Conservation (phyloP, 1,140 invertebrate species). For the Heliothis subflexa region DNA sequence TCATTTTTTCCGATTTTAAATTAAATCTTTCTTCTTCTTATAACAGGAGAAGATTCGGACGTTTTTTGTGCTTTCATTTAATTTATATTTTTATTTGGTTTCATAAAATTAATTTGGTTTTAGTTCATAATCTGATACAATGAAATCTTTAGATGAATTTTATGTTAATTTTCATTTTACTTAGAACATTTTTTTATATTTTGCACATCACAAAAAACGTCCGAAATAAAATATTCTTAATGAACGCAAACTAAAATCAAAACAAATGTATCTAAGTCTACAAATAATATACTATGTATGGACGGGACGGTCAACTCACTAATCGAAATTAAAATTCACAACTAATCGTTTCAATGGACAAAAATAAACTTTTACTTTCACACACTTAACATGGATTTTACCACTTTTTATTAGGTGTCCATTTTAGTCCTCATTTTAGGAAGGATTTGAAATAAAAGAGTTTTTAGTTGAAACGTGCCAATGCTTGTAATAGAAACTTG, state of each 20-base stretch:
- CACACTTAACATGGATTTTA: constrained; percentile 30
- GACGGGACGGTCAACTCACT: constrained; percentile 80
- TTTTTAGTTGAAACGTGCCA: neutral
- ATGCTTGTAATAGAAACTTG: constrained; percentile 10
- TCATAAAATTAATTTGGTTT: neutral
- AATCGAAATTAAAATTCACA: constrained; percentile 64
- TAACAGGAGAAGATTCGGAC: constrained; percentile 66
- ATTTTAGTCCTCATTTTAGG: constrained; percentile 47
- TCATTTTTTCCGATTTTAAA: constrained; percentile 34
- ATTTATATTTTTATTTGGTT: neutral
- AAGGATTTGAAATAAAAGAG: constrained; percentile 8
- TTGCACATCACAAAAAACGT: constrained; percentile 44
- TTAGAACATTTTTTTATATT: neutral
- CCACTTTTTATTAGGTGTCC: constrained; percentile 29
- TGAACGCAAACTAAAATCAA: constrained; percentile 45
- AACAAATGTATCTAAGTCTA: constrained; percentile 58
- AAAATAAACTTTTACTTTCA: constrained; percentile 32
- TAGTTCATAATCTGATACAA: too few species aligned
- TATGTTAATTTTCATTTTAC: neutral
- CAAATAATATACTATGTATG: constrained; percentile 71
- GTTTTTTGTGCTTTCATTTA: constrained; percentile 13
- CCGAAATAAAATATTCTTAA: constrained; percentile 55
- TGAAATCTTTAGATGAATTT: neutral
- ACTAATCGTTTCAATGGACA: constrained; percentile 52
- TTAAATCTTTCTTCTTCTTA: constrained; percentile 65